Percentiles rank a stretch among this genome's conserved stretches.
Conservation (phyloP, 2,113 vertebrate genomes). For the Bothrops jararaca region DNA sequence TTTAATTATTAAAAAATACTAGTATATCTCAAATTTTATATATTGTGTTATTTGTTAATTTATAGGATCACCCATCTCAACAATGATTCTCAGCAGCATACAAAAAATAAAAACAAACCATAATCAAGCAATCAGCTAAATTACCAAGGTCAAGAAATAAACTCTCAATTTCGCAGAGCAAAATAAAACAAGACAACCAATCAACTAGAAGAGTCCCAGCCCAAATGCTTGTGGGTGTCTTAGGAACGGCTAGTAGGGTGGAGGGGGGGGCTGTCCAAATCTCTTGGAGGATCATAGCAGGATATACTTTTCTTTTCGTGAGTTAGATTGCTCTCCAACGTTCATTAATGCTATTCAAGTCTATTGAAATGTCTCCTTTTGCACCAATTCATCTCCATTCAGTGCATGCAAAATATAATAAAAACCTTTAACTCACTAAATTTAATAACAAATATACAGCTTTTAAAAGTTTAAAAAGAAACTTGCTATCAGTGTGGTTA, state of each 20-base stretch:
- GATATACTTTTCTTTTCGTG: background rate
- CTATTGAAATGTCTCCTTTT: conserved; percentile 19
- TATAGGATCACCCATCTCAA: background rate
- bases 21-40: background rate
- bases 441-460: conserved; percentile 35
- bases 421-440: conserved; percentile 35
- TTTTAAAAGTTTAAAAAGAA: conserved; percentile 43
- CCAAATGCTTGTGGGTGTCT: background rate
- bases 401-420: conserved; percentile 20
- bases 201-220: background rate
- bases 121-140: background rate
- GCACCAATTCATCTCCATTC: conserved; percentile 14
- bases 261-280: background rate
- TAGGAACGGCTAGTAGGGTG: background rate
- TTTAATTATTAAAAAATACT: background rate
- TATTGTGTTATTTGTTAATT: background rate
- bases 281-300: background rate
- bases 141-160: background rate
- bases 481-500: conserved; percentile 16
- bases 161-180: background rate
- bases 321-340: background rate
- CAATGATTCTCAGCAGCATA: background rate
- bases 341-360: background rate
- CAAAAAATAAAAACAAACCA: background rate
- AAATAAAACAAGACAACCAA: background rate